Conservation (phyloP, 2,797 vertebrate genomes). For the Simalia tracyae region DNA sequence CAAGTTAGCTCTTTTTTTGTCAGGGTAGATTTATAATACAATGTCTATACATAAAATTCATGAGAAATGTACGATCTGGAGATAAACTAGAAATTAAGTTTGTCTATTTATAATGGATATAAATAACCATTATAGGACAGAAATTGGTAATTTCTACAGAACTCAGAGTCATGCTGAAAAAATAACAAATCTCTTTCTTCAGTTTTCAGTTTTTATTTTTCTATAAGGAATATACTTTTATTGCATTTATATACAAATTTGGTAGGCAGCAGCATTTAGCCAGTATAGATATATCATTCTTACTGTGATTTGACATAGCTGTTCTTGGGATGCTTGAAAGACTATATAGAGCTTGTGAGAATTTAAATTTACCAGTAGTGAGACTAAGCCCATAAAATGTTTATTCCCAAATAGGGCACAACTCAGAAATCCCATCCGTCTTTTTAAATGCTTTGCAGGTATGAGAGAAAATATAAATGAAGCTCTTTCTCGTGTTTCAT, state of each 20-base stretch:
- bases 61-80: background rate
- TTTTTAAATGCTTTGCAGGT: background rate
- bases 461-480: background rate
- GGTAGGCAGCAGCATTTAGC: background rate
- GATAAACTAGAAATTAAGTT: constrained; percentile 4
- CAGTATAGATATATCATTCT: background rate
- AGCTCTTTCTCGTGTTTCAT: background rate
- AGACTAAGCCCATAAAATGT: background rate
- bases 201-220: constrained; percentile 19
- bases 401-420: background rate
- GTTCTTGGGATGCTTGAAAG: background rate
- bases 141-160: background rate
- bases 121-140: constrained; percentile 2
- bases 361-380: background rate
- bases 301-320: background rate
- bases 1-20: background rate
- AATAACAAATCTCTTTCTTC: background rate
- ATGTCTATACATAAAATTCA: background rate
- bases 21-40: constrained; percentile 4
- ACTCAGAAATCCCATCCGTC: background rate
- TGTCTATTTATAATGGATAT: background rate
- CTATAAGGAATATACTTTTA: background rate
- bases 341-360: background rate
- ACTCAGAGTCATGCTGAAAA: constrained; percentile 6
- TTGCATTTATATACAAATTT: constrained; percentile 1